Conservation (phyloP, 37 sponge, comb jelly and placozoan genomes). For the Agelas oroides region DNA sequence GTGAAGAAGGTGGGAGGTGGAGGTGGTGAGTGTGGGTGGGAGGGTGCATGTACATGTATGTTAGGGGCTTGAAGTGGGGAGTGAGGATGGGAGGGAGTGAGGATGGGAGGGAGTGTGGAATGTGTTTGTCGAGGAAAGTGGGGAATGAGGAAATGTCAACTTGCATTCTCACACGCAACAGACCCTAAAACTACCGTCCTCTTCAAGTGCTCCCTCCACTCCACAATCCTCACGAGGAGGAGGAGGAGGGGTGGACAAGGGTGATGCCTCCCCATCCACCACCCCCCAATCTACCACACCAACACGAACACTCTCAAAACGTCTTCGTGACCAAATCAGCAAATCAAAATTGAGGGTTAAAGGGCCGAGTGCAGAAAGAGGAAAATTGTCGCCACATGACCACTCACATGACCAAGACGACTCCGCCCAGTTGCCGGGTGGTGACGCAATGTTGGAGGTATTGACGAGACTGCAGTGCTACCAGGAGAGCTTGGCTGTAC, state of each 20-base stretch:
- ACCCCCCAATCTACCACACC: background rate
- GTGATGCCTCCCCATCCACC: background rate
- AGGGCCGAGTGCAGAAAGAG: no score
- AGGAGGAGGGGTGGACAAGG: no score
- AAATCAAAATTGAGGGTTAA: background rate
- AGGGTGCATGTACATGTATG: no score
- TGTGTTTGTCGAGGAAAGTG: no score
- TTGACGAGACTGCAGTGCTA: conserved; percentile 41
- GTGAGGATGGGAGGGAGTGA: background rate
- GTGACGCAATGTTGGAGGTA: conserved; percentile 62
- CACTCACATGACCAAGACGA: background rate
- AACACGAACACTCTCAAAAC: conserved; percentile 6
- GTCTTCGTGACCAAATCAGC: background rate
- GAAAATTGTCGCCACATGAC: background rate
- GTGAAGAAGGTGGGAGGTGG: background rate
- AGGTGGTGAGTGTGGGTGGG: no score
- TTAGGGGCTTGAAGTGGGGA: no score
- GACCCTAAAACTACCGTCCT: no score
- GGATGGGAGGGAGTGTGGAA: background rate
- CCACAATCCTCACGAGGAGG: no score
- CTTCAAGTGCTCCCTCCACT: no score
- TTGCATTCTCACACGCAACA: no score
- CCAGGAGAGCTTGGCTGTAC: conserved; percentile 42
- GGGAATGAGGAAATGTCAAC: no score
- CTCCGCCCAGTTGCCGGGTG: conserved; percentile 17